Base-by-base conservation (phyloP, 2,113 vertebrate genomes). In the Pachypanchax playfairii region DNA sequence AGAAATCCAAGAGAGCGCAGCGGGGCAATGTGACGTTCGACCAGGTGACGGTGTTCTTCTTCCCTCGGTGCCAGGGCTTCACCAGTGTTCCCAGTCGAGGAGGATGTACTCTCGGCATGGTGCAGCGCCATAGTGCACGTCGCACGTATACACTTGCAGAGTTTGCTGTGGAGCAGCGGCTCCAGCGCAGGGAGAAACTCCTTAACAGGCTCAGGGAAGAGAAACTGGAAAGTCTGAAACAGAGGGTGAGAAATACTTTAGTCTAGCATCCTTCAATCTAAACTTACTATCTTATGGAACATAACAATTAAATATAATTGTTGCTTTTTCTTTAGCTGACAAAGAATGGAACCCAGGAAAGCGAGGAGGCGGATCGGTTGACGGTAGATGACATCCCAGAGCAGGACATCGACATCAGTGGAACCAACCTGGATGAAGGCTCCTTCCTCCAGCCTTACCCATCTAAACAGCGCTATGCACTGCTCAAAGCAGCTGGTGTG, bases 21-120 rank as follows among this genome's bases (percentile, higher is more conserved):
- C 89, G 91, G 5, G 90, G 93, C 73, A 94, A 91, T 0, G 95
- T 99, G 31, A 90, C 93, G 56, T 99, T 99, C 17, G 91, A 95
- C 80, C 93, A 93, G 82, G 94, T 98, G 82, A 96, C 93, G 0
- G 96, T 98, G 71, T 99, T 94, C 90, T 97, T 95, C 91, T 99
- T 99, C 86, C 93, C 93, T 1, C 93, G 96, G 73, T 98, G 97
- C 88, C 97, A 99, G 86, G 97, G 97, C 26, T 99, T 99, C 91
- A 97, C 95, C 42, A 96, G 96, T 0, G 96, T 99, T 84, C 96
- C 97, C 21, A 96, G 97, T 82, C 92, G 93, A 0, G 97, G 97
- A 0, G 97, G 96, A 51, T 98, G 96, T 46, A 96, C 95, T n/a
- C 88, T 99, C 65, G 97, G 97, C 7, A 99, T 99, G 97, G 87